Base-by-base conservation (phyloP, 2,888 invertebrate species). In the Argyra leucocephala region DNA sequence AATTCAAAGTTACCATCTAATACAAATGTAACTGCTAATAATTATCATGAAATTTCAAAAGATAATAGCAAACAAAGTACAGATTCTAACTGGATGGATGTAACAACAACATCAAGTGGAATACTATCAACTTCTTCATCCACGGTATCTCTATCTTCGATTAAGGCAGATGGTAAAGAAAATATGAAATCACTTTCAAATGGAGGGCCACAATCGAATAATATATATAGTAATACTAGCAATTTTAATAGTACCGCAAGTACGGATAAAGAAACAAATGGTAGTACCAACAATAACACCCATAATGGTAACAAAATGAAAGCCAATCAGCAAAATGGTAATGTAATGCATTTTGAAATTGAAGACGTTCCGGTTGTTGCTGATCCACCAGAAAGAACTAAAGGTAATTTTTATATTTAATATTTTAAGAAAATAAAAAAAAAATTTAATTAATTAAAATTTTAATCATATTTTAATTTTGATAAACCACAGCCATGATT, bases 381-480 rank as follows among this genome's bases (percentile, higher is more conserved):
- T 63, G 79, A 79, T 68, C 72, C 76, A 64, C 71, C 74, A 57
- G 79, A 78, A 66, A 75, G 76, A 70, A 71, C 70, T 59, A 78
- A 78, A 73, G 76, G 78, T 77, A 57, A 67, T 63, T 65, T 21
- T 5, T 61, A 31, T 57, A 21, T n/a, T n/a, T n/a, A n/a, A n/a
- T n/a, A n/a, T n/a, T n/a, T n/a, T n/a, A n/a, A n/a, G n/a, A n/a
- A n/a, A n/a, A n/a, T 57, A 15, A n/a, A 57, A 57, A 37, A 37
- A 37, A 10, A 10, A 37, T 37, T 37, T 37, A 37, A 37, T 37
- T 37, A 37, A 10, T 37, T 37, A 10, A 10, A 10, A 10, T 37
- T 10, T 37, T 37, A 10, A 37, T 21, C 57, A 4, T 21, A 7
- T 57, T 10, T 37, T 37, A 10, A 1, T 57, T 57, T 57, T 57